Evolutionary conservation across 2,888 invertebrate species (phyloP), one percentile per base, ranked within the genome.

Genomic region (Eilema griseolum): DNA sequence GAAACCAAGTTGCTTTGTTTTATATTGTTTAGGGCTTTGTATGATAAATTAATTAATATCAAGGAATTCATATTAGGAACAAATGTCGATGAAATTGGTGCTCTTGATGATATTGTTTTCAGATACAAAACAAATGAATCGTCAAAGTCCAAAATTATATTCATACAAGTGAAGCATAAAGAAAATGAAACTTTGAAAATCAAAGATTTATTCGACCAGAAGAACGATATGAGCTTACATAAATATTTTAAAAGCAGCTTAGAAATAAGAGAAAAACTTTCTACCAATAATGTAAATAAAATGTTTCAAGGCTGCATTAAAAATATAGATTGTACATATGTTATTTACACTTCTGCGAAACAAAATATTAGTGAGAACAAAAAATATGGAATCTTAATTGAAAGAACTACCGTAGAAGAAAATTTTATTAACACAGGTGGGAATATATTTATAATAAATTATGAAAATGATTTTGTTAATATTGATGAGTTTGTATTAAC

Each of bases 91-190:
- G 72, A 61, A 7, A 62, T 83, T 24, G 84, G 82, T 10, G 84
- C 80, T 63, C 79, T 84, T 52, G 84, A 84, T 73, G 84, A 84
- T 46, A 78, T 83, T 20, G 52, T 77, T 46, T 78, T 84, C 8
- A 83, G 72, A 33, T 84, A 82, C 62, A 56, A 61, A 41, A 73
- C 69, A 41, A 74, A 67, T 41, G 69, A 70, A n/a, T 20, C 56
- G 26, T 24, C 67, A 37, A 72, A 72, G 63, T 52, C 73, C 8
- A 79, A 61, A 63, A 70, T 81, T 7, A 41, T 83, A 24, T 83
- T 83, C 28, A 28, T 84, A 24, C 84, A 84, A 79, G 81, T 78
- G 8, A 84, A 84, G 59, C 82, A 82, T 28, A 79, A 62, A 72
- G 75, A 77, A 52, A 70, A 78, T 63, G 76, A 74, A 3, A 80